These are phyloP conservation scores for Phyllostomus hastatus DNA, from an alignment of 2,113 vertebrate species.

Conservation along the genomic window DNA sequence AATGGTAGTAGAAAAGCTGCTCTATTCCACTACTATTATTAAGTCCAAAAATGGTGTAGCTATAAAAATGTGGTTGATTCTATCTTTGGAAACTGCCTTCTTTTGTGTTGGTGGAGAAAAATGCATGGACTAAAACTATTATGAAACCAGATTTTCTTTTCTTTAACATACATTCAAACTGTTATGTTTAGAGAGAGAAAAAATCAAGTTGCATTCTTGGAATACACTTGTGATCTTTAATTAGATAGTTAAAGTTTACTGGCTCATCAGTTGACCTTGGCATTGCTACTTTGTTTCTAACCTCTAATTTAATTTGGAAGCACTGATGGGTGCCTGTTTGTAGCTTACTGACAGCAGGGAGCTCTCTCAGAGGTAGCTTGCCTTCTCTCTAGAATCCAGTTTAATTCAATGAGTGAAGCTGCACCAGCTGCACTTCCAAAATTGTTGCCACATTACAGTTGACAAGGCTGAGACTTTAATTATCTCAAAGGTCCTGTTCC, in stretches of 20 bases:
- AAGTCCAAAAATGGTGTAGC: not conserved
- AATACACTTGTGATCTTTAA: not conserved
- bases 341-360: not conserved
- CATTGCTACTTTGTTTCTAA: not conserved
- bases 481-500: slow-evolving; percentile 59
- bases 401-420: slow-evolving; percentile 57
- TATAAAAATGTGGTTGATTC: not conserved
- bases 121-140: not conserved
- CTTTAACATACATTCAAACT: not conserved
- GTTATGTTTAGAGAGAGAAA: slow-evolving; percentile 12
- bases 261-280: not conserved
- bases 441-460: slow-evolving; percentile 41
- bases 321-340: slow-evolving; percentile 21
- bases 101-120: not conserved
- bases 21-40: not conserved
- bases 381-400: slow-evolving; percentile 43
- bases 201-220: not conserved
- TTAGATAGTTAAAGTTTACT: not conserved
- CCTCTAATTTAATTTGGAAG: slow-evolving; percentile 55
- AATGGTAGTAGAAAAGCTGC: not conserved
- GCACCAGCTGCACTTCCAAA: slow-evolving; percentile 42
- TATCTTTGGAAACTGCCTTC: not conserved
- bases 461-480: slow-evolving; percentile 73
- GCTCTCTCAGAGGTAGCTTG: slow-evolving; percentile 46
- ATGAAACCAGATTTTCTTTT: slow-evolving; percentile 24